These are phyloP conservation scores for Cairina moschata DNA, from an alignment of 2,113 vertebrate species.

Conservation along the genomic window DNA sequence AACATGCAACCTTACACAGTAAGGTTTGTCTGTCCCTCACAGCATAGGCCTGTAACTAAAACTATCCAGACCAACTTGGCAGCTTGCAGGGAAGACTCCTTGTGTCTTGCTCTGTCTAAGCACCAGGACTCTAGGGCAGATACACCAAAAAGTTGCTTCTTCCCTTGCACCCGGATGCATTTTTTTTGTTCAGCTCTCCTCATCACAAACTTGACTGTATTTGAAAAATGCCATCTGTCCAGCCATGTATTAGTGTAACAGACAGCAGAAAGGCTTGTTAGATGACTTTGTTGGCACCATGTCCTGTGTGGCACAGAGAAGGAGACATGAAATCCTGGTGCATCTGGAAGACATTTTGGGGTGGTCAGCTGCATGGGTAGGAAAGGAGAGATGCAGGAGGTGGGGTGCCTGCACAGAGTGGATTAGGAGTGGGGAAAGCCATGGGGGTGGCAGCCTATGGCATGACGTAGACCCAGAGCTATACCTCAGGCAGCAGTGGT, in stretches of 20 bases:
- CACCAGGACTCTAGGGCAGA: not conserved
- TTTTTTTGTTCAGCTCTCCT: not conserved
- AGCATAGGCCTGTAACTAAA: not conserved
- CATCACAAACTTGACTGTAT: not conserved
- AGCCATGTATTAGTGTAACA: accelerated
- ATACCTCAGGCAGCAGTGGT: not conserved
- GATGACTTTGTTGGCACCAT: accelerated
- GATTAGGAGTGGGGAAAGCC: not conserved
- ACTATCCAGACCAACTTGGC: not conserved
- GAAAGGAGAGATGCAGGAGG: not conserved
- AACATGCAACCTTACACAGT: not conserved
- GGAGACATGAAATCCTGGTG: not conserved
- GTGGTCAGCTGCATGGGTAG: not conserved
- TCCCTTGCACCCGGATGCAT: not conserved
- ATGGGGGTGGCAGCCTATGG: not conserved
- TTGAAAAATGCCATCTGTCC: not conserved
- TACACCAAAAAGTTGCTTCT: not conserved
- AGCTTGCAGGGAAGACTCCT: not conserved
- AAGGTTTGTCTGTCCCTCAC: not conserved
- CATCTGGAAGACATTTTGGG: accelerated
- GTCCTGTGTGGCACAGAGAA: not conserved
- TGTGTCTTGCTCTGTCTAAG: not conserved
- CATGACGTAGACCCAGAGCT: not conserved
- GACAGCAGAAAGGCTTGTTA: not conserved
- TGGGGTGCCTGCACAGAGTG: not conserved